A percentile compares a stretch with the other conserved stretches of the same genome.
phyloP scores from a whole-genome alignment of 1,140 invertebrate genomes.

The Marisa cornuarietis region DNA sequence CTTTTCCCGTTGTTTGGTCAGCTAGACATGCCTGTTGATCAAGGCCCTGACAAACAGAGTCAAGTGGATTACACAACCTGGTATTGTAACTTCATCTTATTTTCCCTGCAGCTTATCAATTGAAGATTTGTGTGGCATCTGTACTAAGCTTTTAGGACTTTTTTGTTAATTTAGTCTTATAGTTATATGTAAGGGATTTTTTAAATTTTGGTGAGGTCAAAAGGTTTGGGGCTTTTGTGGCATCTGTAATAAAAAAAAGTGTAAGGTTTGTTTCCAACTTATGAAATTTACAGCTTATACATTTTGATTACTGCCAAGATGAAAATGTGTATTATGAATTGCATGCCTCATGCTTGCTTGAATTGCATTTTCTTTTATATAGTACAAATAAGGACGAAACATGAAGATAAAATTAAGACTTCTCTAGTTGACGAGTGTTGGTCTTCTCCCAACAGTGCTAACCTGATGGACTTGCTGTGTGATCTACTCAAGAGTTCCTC shows the following conservation, averaged over 20 bases:
- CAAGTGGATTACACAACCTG: constrained; percentile 67
- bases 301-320: neutral
- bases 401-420: too few species aligned
- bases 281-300: neutral
- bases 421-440: too few species aligned
- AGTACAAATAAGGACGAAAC: too few species aligned
- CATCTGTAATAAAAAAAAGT: neutral
- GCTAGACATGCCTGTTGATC: constrained; percentile 82
- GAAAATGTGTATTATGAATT: too few species aligned
- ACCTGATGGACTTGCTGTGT: constrained; percentile 95
- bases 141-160: neutral
- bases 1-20: constrained; percentile 98
- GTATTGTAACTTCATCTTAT: constrained; percentile 47
- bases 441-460: constrained; percentile 76
- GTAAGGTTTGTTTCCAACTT: neutral
- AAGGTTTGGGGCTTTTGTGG: too few species aligned
- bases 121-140: neutral
- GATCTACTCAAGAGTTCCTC: constrained; percentile 95
- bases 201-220: too few species aligned
- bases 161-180: neutral
- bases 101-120: neutral
- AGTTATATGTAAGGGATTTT: neutral
- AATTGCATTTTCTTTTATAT: too few species aligned
- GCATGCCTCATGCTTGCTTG: too few species aligned
- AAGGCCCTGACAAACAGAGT: constrained; percentile 47